A percentile compares a stretch with the other conserved stretches of the same genome.
Evolutionary conservation across 2,113 vertebrate species (phyloP).

Genomic region (Setophaga kirtlandii): DNA sequence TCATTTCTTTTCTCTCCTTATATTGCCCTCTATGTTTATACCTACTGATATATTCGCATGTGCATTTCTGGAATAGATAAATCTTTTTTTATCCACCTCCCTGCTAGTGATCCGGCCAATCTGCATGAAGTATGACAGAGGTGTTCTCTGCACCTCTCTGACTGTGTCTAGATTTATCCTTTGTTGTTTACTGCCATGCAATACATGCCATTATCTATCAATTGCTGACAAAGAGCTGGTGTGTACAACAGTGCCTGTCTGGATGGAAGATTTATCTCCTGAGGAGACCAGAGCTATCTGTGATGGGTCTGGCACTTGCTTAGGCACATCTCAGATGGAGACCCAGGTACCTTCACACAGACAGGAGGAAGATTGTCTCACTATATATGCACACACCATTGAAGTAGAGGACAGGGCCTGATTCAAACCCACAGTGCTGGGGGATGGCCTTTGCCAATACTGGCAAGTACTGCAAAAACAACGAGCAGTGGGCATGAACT

Average conservation of each 20-base stretch:
- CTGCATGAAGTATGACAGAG: neutral
- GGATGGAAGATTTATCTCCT: neutral
- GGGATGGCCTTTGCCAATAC: neutral
- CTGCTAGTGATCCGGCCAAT: neutral
- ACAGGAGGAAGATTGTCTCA: neutral
- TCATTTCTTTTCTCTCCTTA: neutral
- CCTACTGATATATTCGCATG: neutral
- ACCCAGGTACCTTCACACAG: too few species aligned
- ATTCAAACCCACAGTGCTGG: accelerated
- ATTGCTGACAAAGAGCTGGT: neutral
- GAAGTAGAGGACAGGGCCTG: neutral
- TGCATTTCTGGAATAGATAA: neutral
- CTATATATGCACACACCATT: neutral
- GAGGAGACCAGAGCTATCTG: neutral
- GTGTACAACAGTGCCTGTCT: neutral
- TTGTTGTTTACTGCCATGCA: neutral
- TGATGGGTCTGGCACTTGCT: neutral
- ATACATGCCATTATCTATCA: accelerated
- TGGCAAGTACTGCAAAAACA: neutral
- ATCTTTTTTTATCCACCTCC: neutral
- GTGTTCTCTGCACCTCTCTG: neutral
- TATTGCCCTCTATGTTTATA: neutral
- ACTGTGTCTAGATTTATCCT: neutral
- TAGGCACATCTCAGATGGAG: neutral
- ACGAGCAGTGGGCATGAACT: neutral